Conservation (phyloP, 2,113 vertebrate species). For the Colinus virginianus region DNA sequence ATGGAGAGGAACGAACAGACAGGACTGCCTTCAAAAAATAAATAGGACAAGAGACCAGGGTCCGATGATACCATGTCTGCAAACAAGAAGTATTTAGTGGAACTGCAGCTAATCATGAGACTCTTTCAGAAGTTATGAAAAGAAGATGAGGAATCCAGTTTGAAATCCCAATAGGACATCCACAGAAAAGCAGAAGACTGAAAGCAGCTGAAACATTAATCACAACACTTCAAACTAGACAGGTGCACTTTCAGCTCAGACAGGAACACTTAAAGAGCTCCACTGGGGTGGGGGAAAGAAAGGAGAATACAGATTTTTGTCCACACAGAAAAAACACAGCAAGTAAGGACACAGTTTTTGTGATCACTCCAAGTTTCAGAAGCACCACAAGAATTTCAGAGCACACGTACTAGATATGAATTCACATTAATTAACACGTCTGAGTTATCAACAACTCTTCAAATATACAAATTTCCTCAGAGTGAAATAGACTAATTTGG, state of each 20-base stretch:
- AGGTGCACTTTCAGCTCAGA: background rate
- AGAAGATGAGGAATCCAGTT: background rate
- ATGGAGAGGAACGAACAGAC: background rate
- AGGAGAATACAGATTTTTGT: background rate
- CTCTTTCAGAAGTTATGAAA: background rate
- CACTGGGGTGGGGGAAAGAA: background rate
- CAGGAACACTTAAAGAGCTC: background rate
- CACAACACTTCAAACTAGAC: background rate
- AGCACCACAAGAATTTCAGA: background rate
- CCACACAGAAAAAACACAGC: background rate
- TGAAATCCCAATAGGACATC: background rate
- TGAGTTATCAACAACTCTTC: background rate
- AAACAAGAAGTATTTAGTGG: background rate
- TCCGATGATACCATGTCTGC: background rate
- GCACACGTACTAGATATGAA: background rate
- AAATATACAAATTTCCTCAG: background rate
- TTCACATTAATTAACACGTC: background rate
- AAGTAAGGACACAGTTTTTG: background rate
- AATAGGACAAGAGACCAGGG: background rate
- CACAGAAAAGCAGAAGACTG: background rate
- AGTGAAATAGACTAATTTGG: background rate
- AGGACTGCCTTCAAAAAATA: background rate
- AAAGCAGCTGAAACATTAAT: background rate
- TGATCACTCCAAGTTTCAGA: background rate
- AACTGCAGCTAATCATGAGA: background rate